Base-by-base conservation (phyloP, 2,888 invertebrate species). In the Cephus spinipes region DNA sequence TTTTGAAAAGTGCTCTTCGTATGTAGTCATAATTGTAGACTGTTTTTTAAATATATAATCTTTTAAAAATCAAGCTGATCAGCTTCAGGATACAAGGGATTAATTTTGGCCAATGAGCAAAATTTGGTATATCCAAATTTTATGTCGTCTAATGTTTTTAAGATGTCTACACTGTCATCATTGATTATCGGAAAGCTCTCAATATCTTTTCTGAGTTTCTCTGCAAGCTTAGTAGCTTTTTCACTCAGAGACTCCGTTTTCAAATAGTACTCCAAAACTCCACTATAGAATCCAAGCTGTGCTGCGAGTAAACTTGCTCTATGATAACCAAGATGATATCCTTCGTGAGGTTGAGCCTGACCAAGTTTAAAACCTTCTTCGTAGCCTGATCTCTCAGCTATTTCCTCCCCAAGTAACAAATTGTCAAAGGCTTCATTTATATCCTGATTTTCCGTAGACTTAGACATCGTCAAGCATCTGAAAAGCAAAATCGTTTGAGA, bases 321-420 rank as follows among this genome's bases (percentile, higher is more conserved):
- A 81, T 96, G 95, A 89, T 96, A 96, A 2, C 97, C 97, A 80
- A 95, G 92, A 89, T 96, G 95, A 88, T 93, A 96, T 2, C 95
- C 96, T 88, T 95, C 95, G 31, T 94, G 88, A 71, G 88, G 83
- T 85, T 94, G 93, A 55, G 91, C 90, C 75, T 90, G 90, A 1
- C 96, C 96, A 83, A 93, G 93, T 79, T 92, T 88, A 81, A 93
- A 94, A 9, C 97, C 97, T 91, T 96, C 94, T 76, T 94, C 89
- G 89, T 95, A 96, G 78, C 95, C 95, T 84, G 93, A 87, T 79
- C 94, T 92, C 69, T 94, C 93, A 76, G 94, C 92, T 78, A 92
- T 93, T 81, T 97, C 95, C 92, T 97, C 97, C 34, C 93, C 93
- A 4, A 96, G 91, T 68, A 95, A 91, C 86, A 97, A 94, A 81